phyloP scores from a whole-genome alignment of 2,113 vertebrate genomes.

The Rhagologus leucostigma region DNA sequence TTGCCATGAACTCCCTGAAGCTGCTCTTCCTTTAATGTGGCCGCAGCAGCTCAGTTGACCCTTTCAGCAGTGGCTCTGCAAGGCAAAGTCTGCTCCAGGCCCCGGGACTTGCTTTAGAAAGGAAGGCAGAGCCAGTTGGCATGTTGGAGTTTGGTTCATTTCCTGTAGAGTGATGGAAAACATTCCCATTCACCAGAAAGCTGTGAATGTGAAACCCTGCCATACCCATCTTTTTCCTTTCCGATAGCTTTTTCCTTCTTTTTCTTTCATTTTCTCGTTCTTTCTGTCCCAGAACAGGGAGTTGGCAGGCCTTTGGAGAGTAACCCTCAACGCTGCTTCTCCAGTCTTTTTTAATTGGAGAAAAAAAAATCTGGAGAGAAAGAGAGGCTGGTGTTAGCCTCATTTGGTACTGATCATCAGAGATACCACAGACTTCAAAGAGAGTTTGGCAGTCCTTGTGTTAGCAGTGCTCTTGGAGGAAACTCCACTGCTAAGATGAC shows the following conservation, averaged over 20 bases:
- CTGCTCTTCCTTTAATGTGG: neutral
- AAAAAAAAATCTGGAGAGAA: neutral
- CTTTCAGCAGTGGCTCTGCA: neutral
- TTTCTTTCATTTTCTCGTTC: neutral
- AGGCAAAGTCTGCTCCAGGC: neutral
- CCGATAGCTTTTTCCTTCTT: neutral
- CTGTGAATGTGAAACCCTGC: neutral
- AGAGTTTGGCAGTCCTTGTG: neutral
- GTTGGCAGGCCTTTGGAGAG: neutral
- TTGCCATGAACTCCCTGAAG: neutral
- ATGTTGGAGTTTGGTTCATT: neutral
- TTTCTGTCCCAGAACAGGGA: neutral
- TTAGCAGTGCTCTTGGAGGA: neutral
- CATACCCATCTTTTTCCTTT: neutral
- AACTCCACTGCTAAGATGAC: neutral
- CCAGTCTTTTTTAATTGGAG: neutral
- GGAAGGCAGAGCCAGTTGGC: neutral
- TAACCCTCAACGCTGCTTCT: neutral
- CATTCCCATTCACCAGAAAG: neutral
- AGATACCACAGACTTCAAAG: neutral
- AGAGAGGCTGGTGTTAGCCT: neutral
- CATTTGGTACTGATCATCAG: neutral
- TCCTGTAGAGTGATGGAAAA: neutral
- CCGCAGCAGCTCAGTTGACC: neutral
- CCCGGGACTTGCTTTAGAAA: neutral